Evolutionary conservation across 2,113 vertebrate genomes (phyloP), one percentile per base, ranked within the genome.

Genomic region (Dascyllus trimaculatus): DNA sequence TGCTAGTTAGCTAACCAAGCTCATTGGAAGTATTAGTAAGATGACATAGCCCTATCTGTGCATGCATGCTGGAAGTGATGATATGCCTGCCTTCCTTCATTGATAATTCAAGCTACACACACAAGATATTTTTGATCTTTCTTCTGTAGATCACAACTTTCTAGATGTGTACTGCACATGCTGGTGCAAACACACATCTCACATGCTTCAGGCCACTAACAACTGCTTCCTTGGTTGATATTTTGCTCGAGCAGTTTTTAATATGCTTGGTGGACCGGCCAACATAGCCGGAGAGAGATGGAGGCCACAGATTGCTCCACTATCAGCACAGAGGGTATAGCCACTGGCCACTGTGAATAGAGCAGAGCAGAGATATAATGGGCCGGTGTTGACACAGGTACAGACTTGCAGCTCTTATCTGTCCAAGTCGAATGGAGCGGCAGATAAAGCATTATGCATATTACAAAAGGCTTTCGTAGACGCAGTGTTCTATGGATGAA

Each of bases 241-340:
- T 90, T 91, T 86, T 73, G 79, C 77, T 86, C 82, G 65, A 88
- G 68, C 83, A 81, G 82, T 83, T 91, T 89, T 91, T 89, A 88
- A 89, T 90, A 84, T 62, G 75, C 72, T 79, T 84, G 82, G 81
- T 78, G 72, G 75, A 88, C 83, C 80, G 68, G 66, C 75, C 72
- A 71, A 69, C 71, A 62, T 78, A 90, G 85, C 74, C 25, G 35
- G 79, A 64, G 58, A 81, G 76, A 93, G 88, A 94, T 94, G 71
- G 61, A 62, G 75, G 66, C 53, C 38, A 71, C 40, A 86, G 91
- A 93, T 94, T 75, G 48, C 62, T 74, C 57, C 67, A 18, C 68
- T 93, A 91, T 94, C 89, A 80, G 86, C 82, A 68, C 73, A 72
- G 68, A 65, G 48, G 73, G 43, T 58, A 25, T 72, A 89, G 80